Base-by-base conservation (phyloP, 2,113 vertebrate genomes). In the Datnioides undecimradiatus region DNA sequence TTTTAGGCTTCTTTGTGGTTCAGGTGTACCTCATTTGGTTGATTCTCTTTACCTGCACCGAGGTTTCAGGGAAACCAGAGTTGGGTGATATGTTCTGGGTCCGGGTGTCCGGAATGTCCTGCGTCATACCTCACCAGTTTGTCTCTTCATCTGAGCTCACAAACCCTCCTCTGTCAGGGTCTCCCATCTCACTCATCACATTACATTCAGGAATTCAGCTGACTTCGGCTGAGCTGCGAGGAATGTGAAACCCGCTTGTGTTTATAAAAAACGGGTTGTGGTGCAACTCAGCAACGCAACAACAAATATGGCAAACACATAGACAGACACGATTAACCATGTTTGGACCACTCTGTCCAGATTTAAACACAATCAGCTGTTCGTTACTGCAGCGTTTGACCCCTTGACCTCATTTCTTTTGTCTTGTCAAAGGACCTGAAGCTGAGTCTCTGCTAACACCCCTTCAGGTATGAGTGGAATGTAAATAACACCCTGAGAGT, bases 181-280 rank as follows among this genome's bases (percentile, higher is more conserved):
- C 59, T 59, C 43, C 73, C 17, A 8, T 21, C 66, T 4, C 5
- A 36, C 29, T 71, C 48, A 29, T 48, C 71, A 11, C 25, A 67
- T 85, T 85, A 51, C 14, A 9, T n/a, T n/a, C 46, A 85, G 67
- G 74, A 85, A 82, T 68, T 79, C 77, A 71, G 87, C 85, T 87
- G 87, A 87, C 69, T 29, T 7, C 1, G 2, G 19, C 9, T 17
- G 19, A 58, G 63, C 52, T 49, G 33, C 3, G 33, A 73, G 63
- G 74, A 81, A 79, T 73, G 65, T 52, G 31, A 36, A n/a, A 46
- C 54, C 1, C 66, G 23, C 54, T 31, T 31, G 54, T 46, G 46
- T 80, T 76, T 52, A 14, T 40, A 4, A 46, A 41, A 36, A 25
- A 23, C n/a, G n/a, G n/a, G n/a, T n/a, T n/a, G n/a, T n/a, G n/a